phyloP scores from a whole-genome alignment of 2,113 vertebrate genomes.

The Ptilorrhoa leucosticta region DNA sequence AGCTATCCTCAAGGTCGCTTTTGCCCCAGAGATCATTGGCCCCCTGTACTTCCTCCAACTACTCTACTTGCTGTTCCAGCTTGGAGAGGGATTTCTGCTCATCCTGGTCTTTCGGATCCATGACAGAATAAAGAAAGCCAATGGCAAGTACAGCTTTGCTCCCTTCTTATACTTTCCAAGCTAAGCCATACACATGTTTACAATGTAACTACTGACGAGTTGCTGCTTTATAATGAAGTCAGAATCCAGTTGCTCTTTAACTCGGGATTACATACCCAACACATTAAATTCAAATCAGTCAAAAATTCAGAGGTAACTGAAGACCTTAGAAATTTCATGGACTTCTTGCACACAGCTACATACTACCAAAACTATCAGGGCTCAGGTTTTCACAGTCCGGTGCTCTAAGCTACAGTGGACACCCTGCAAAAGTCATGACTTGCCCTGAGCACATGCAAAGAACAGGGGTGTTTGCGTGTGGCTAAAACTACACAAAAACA shows the following conservation, averaged over 20 bases:
- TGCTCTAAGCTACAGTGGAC: not conserved
- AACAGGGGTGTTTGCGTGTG: not conserved
- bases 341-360: not conserved
- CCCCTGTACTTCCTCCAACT: slow-evolving; percentile 83
- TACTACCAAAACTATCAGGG: too few relatives aligned
- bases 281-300: not conserved
- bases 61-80: slow-evolving; percentile 79
- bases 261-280: not conserved
- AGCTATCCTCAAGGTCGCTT: slow-evolving; percentile 78
- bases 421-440: not conserved
- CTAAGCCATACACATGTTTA: not conserved
- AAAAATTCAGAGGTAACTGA: not conserved
- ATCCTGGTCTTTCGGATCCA: slow-evolving; percentile 70
- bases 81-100: slow-evolving; percentile 76
- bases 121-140: slow-evolving; percentile 56
- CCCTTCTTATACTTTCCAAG: not conserved
- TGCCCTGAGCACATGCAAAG: not conserved
- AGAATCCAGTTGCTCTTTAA: not conserved
- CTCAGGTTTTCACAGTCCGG: not conserved
- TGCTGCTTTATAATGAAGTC: not conserved
- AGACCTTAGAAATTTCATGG: not conserved
- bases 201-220: accelerated
- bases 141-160: not conserved
- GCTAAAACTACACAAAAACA: not conserved
- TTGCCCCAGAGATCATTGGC: slow-evolving; percentile 73